Evolutionary conservation across 2,797 vertebrate genomes (phyloP).

Genomic region (Sebastes goodei): DNA sequence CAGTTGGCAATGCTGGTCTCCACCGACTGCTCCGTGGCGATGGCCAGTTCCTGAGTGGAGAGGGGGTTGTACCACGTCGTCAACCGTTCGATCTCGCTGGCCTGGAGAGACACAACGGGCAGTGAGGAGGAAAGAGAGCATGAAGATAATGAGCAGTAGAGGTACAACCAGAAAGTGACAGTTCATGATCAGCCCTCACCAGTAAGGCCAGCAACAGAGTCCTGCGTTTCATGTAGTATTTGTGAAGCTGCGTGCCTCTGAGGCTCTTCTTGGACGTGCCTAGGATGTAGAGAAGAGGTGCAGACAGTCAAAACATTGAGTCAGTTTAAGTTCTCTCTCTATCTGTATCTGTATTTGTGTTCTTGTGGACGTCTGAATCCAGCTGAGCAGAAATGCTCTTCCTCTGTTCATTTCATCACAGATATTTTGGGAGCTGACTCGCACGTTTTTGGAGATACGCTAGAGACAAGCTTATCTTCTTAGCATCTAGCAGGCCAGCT

Average conservation of each 20-base stretch:
- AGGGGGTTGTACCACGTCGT: slow-evolving; percentile 98
- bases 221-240: slow-evolving; percentile 98
- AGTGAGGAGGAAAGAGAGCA: too few relatives aligned
- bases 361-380: too few relatives aligned
- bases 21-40: slow-evolving; percentile 90
- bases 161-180: background rate
- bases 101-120: slow-evolving; percentile 71
- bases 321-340: background rate
- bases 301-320: background rate
- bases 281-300: slow-evolving; percentile 47
- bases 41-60: slow-evolving; percentile 90
- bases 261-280: slow-evolving; percentile 97
- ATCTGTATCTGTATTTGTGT: too few relatives aligned
- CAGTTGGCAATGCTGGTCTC: slow-evolving; percentile 96
- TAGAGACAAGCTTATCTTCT: too few relatives aligned
- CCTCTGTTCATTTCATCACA: too few relatives aligned
- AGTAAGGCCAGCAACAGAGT: slow-evolving; percentile 91
- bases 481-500: too few relatives aligned
- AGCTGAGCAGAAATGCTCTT: too few relatives aligned
- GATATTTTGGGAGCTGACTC: too few relatives aligned
- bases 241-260: slow-evolving; percentile 94
- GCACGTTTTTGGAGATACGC: too few relatives aligned
- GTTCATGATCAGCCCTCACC: slow-evolving; percentile 72
- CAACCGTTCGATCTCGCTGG: slow-evolving; percentile 95
- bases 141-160: background rate